These are phyloP conservation scores for Pseudomugil tenellus DNA, from an alignment of 2,797 vertebrate species.

Conservation along the genomic window DNA sequence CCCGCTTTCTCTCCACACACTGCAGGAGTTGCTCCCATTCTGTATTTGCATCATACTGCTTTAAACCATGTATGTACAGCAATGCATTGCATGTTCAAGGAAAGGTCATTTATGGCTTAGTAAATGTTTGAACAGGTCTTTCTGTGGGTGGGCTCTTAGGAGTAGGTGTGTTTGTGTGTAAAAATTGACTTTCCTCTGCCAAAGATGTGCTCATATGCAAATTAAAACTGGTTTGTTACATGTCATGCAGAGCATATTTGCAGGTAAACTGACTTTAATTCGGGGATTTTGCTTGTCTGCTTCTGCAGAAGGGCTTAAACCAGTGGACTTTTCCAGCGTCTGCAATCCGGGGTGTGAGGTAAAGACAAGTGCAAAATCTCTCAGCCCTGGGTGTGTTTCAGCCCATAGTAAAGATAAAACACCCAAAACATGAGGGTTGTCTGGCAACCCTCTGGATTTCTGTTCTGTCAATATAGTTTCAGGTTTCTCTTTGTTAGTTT, in stretches of 20 bases:
- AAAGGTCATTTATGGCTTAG: not conserved
- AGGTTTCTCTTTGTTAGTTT: conserved; percentile 29
- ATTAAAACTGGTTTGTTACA: conserved; percentile 8
- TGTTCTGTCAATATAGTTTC: conserved; percentile 26
- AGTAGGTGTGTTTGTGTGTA: not conserved
- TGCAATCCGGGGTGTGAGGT: conserved; percentile 91
- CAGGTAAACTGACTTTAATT: not conserved
- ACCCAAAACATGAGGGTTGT: conserved; percentile 34
- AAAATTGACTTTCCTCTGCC: not conserved
- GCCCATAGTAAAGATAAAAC: conserved; percentile 17
- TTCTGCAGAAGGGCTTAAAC: conserved; percentile 83
- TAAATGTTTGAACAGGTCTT: conserved; percentile 31
- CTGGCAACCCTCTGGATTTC: conserved; percentile 40
- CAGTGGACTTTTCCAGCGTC: conserved; percentile 87
- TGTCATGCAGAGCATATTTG: not conserved
- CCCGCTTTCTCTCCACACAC: not conserved
- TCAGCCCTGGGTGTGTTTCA: conserved; percentile 45
- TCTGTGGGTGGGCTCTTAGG: conserved; percentile 9
- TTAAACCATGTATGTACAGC: not conserved
- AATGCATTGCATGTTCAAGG: not conserved
- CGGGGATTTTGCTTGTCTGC: not conserved
- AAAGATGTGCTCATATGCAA: not conserved
- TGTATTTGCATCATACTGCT: not conserved
- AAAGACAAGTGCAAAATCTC: conserved; percentile 48
- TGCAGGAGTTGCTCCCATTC: not conserved